phyloP scores from a whole-genome alignment of 1,140 invertebrate species.

The fruit fly (Drosophila melanogaster) region Release_6_plus_ISO1_MT NT_037436.4:16224501-16225000 shows the following conservation, averaged over 20 bases:
- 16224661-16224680: slow-evolving; percentile 1
- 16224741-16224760: slow-evolving; percentile 51
- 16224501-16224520: slow-evolving; percentile 11
- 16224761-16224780: slow-evolving; percentile 47
- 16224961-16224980: slow-evolving; percentile 32
- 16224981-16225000: slow-evolving; percentile 35
- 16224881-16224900: slow-evolving; percentile 55
- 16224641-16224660: neutral
- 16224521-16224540: slow-evolving; percentile 38
- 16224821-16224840: slow-evolving; percentile 17
- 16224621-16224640: slow-evolving; percentile 35
- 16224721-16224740: slow-evolving; percentile 56
- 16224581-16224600: slow-evolving; percentile 84
- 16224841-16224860: slow-evolving; percentile 6
- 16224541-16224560: slow-evolving; percentile 40
- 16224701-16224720: slow-evolving; percentile 67
- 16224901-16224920: slow-evolving; percentile 13
- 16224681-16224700: slow-evolving; percentile 47
- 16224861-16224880: slow-evolving; percentile 71
- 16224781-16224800: slow-evolving; percentile 63
- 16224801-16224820: slow-evolving; percentile 81
- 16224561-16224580: slow-evolving; percentile 25
- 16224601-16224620: slow-evolving; percentile 83
- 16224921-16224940: slow-evolving; percentile 22
- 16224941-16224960: slow-evolving; percentile 66